Base-by-base conservation (phyloP, 2,113 vertebrate species). In the Lontra canadensis region DNA sequence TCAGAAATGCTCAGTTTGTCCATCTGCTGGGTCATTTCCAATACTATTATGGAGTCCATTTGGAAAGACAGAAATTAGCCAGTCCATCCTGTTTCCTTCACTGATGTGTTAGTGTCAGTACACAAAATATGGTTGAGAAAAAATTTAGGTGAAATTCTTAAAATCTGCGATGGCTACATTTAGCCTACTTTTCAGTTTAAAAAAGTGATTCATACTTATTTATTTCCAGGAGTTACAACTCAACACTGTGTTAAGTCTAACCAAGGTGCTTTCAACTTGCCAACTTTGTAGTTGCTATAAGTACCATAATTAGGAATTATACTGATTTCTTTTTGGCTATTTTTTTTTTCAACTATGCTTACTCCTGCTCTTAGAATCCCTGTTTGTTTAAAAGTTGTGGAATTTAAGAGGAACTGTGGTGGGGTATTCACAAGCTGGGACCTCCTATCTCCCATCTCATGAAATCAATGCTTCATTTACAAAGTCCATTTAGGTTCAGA, bases 141-240 rank as follows among this genome's bases (percentile, higher is more conserved):
- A 96, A 88, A 92, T 87, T 95, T 82, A 96, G 34, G 49, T 67
- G 78, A 57, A 61, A 80, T 88, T 89, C 63, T 95, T 88, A 94
- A 97, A 95, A 94, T 93, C 67, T 92, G 73, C 65, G 52, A 78
- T 87, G 76, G 76, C 67, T 92, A 67, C 49, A 92, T 80, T 96
- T 97, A 97, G 87, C 83, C 69, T 96, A 90, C n/a, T 73, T 98
- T 97, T 95, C 88, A 88, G 42, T 84, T 74, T 96, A 86, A 94
- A 95, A 89, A 97, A 11, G 44, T 78, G 86, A 95, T 67, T 97
- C 81, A 95, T 95, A 71, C 69, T 90, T 95, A 9, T 90, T 76
- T 96, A 55, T 95, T 95, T 94, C 81, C 81, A 88, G 79, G 59
- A 88, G 74, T 76, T 94, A 88, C 96, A 95, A 90, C 87, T 61